Evolutionary conservation across 2,113 vertebrate genomes (phyloP).

Genomic region (Pachycephala philippinensis): DNA sequence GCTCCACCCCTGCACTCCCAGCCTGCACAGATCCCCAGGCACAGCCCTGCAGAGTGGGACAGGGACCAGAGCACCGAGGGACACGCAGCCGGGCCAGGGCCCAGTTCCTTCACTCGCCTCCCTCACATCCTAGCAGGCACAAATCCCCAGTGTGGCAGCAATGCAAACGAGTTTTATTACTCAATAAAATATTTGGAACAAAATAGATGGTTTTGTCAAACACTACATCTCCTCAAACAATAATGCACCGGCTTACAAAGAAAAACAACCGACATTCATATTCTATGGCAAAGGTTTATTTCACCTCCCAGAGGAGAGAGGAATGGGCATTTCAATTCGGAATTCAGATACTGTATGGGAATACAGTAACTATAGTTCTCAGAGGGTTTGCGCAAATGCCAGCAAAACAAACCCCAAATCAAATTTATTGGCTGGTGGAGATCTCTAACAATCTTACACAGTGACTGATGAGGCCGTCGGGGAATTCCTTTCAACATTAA

Average conservation of each 20-base stretch:
- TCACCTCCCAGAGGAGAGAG: constrained; percentile 48
- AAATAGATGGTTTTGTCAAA: constrained; percentile 65
- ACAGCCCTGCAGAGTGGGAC: neutral
- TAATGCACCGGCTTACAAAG: constrained; percentile 41
- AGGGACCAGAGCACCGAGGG: neutral
- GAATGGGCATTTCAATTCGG: constrained; percentile 30
- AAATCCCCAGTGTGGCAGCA: constrained; percentile 43
- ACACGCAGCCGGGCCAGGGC: neutral
- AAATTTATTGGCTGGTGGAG: constrained; percentile 78
- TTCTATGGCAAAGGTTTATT: constrained; percentile 68
- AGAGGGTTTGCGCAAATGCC: constrained; percentile 76
- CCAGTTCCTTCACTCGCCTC: neutral
- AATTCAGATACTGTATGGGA: constrained; percentile 71
- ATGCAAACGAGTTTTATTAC: constrained; percentile 49
- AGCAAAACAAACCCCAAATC: constrained; percentile 69
- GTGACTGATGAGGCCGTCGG: constrained; percentile 69
- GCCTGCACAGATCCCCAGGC: neutral
- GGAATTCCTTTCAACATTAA: constrained; percentile 72
- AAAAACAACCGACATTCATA: constrained; percentile 52
- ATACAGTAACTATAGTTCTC: constrained; percentile 76
- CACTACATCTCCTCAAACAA: constrained; percentile 61
- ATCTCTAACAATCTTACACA: constrained; percentile 73
- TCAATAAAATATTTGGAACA: constrained; percentile 65
- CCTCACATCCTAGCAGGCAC: constrained; percentile 13
- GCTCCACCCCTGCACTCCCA: neutral